Conservation (phyloP, 2,797 vertebrate genomes). For the Thripadectes ignobilis region DNA sequence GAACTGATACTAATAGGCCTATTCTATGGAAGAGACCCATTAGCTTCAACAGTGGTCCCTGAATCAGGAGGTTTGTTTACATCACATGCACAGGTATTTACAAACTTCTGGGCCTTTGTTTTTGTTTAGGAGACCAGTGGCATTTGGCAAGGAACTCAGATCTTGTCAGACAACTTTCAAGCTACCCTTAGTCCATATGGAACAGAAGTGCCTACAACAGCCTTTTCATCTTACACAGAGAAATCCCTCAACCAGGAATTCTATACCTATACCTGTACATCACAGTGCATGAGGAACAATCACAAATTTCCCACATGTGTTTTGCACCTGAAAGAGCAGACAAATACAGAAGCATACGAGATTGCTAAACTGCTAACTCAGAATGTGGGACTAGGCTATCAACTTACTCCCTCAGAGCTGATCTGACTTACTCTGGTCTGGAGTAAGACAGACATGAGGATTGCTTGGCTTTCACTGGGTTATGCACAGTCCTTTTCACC, state of each 20-base stretch:
- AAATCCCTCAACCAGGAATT: neutral
- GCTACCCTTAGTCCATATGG: neutral
- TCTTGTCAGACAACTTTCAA: neutral
- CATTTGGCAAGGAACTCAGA: neutral
- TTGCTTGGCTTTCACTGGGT: neutral
- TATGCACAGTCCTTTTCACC: neutral
- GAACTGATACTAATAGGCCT: neutral
- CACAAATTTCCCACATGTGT: accelerated
- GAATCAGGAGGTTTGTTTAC: neutral
- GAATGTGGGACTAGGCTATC: neutral
- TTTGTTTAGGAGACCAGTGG: neutral
- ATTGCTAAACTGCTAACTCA: neutral
- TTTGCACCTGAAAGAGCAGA: neutral
- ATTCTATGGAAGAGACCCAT: neutral
- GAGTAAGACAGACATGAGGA: neutral
- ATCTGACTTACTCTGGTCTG: neutral
- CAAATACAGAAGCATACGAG: neutral
- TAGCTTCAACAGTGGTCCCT: neutral
- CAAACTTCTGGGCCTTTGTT: neutral
- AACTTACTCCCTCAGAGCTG: neutral
- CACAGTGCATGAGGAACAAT: neutral
- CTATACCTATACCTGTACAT: neutral
- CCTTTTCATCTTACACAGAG: neutral
- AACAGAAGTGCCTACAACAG: neutral
- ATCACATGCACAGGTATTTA: neutral